Evolutionary conservation across 2,888 invertebrate species (phyloP), one percentile per base, ranked within the genome.

Genomic region (Cheilosia vernalis): DNA sequence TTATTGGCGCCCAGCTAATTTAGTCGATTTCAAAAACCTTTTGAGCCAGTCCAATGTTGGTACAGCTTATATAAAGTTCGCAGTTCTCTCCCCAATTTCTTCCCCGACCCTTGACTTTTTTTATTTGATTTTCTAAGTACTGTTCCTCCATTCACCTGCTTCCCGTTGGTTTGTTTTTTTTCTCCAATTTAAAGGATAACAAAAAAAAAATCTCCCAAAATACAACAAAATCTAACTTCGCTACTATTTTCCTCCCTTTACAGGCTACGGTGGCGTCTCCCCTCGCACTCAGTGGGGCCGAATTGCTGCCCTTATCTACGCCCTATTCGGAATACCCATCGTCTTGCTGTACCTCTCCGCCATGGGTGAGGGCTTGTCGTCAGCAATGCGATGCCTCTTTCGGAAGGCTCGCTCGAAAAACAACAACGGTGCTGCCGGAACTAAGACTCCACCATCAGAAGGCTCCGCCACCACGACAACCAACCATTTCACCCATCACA

Each of bases 311-410:
- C 95, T 97, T 87, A 93, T 96, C 77, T 97, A 97, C 92, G 97
- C 97, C 0, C 94, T 97, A 81, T 93, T 97, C 81, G 97, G 98
- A 66, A 97, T 98, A 88, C 98, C 98, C 24, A 93, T 98, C 89
- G 96, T 98, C 93, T 94, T 98, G 91, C 94, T 98, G 67, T 98
- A 98, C 92, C 93, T 98, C 72, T 96, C 97, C 69, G 97, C 97
- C 63, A 95, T 97, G 87, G 98, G 97, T 53, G 97, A 97, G 90
- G 95, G 96, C 19, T 93, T 97, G 56, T 97, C 97, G n/a, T 93
- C 96, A 63, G 95, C 94, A 89, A 95, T 97, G 93, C 94, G 97
- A 55, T 94, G 94, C 87, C 92, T 96, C 55, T 96, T 96, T 92
- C 94, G 95, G 10, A 91, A 91, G n/a, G 89, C 90, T 49, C 90